Evolutionary conservation across 2,113 vertebrate genomes (phyloP).

Genomic region (Alectura lathami): DNA sequence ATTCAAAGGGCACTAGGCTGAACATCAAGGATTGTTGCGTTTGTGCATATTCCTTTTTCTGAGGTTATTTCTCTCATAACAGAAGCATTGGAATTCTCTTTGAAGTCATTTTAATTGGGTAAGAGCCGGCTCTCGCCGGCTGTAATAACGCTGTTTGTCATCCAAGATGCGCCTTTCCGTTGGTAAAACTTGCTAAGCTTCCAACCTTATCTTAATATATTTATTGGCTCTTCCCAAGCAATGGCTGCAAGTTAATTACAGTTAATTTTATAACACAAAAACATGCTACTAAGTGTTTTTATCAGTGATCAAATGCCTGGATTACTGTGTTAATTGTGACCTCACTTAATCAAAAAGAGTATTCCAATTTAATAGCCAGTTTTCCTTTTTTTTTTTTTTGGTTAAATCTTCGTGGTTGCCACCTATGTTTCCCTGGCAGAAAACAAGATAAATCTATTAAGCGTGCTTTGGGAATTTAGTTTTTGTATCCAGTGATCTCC

Average conservation of each 20-base stretch:
- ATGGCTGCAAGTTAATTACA: not conserved
- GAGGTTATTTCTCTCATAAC: not conserved
- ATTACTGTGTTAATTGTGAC: not conserved
- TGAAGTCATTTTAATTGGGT: not conserved
- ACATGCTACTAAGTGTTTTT: not conserved
- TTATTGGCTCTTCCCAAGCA: slow-evolving; percentile 18
- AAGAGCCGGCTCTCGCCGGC: not conserved
- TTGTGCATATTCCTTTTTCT: not conserved
- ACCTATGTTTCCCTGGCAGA: not conserved
- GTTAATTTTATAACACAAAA: slow-evolving; percentile 22
- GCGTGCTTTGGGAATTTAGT: not conserved
- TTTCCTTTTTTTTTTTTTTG: not conserved
- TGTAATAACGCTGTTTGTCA: not conserved
- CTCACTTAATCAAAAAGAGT: not conserved
- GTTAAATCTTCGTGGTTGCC: not conserved
- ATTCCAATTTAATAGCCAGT: not conserved
- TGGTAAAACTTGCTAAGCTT: not conserved
- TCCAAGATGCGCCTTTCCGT: not conserved
- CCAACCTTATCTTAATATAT: slow-evolving; percentile 36
- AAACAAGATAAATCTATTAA: not conserved
- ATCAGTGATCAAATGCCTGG: slow-evolving; percentile 7
- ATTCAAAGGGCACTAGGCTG: not conserved
- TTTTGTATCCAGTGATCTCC: not conserved
- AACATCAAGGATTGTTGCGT: not conserved
- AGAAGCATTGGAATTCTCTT: not conserved